Evolutionary conservation across 2,888 invertebrate genomes (phyloP).

Genomic region (Cephus sareptanus): DNA sequence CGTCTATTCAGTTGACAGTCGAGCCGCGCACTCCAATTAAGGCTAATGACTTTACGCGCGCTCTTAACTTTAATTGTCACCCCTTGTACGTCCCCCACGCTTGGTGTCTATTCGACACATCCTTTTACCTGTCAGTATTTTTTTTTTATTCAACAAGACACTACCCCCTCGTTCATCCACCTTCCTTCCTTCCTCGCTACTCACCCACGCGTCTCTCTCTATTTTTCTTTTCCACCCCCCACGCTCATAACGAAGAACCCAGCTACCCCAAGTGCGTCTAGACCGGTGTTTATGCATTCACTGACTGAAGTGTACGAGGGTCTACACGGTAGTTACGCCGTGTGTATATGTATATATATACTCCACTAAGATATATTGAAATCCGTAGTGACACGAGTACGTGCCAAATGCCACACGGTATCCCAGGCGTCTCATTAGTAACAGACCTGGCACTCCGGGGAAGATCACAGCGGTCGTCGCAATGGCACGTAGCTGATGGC

Average conservation of each 20-base stretch:
- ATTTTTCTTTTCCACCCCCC: not conserved
- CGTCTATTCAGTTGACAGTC: constrained; percentile 43
- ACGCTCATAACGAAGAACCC: not conserved
- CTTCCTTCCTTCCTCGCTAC: not conserved
- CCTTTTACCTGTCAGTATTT: not conserved
- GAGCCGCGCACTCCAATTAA: constrained; percentile 52
- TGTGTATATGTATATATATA: not conserved
- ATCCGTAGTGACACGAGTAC: not conserved
- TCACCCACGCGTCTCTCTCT: not conserved
- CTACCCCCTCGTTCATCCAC: not conserved
- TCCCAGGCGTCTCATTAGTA: not conserved
- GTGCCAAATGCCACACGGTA: not conserved
- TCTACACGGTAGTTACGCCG: not conserved
- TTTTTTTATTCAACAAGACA: not conserved
- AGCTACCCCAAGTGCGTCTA: not conserved
- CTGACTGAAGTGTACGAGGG: not conserved
- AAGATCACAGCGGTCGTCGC: not conserved
- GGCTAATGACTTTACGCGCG: constrained; percentile 56
- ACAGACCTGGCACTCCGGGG: not conserved
- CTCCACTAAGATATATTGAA: not conserved
- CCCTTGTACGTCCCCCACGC: not conserved
- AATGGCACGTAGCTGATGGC: not conserved
- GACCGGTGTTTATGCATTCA: not conserved
- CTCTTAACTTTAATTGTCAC: constrained; percentile 44
- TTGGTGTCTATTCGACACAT: not conserved